A percentile compares a stretch with the other conserved stretches of the same genome.
These are phyloP conservation scores for Oreotragus oreotragus DNA, from an alignment of 2,113 vertebrate species.

Conservation along the genomic window DNA sequence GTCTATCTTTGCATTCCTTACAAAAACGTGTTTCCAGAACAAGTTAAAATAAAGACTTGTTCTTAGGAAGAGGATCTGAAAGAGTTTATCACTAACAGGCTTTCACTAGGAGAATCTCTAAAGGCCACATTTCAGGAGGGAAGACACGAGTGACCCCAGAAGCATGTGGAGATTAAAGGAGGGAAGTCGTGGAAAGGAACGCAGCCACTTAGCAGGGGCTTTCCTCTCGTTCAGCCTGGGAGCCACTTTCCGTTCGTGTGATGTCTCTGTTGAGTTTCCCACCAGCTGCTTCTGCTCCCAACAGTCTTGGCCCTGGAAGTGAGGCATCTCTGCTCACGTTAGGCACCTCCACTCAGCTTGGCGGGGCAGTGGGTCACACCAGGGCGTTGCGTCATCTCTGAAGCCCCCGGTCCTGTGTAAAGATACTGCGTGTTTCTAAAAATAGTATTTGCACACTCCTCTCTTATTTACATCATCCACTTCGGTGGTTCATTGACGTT, in stretches of 20 bases:
- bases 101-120: neutral
- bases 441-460: neutral
- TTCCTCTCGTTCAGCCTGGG: neutral
- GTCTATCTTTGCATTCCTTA: neutral
- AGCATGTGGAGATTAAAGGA: neutral
- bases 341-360: neutral
- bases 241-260: fast-evolving
- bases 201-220: neutral
- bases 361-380: fast-evolving
- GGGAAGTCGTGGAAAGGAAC: neutral
- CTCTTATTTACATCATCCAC: fast-evolving
- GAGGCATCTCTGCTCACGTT: neutral
- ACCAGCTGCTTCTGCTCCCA: fast-evolving
- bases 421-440: neutral
- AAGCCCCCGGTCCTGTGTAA: too few species aligned
- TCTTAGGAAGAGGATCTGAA: neutral
- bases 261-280: too few species aligned
- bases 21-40: neutral
- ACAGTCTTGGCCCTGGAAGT: neutral
- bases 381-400: fast-evolving
- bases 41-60: neutral
- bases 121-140: neutral
- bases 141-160: neutral
- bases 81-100: neutral
- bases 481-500: neutral